phyloP scores from a whole-genome alignment of 2,113 vertebrate species.

The Gorilla gorilla region DNA sequence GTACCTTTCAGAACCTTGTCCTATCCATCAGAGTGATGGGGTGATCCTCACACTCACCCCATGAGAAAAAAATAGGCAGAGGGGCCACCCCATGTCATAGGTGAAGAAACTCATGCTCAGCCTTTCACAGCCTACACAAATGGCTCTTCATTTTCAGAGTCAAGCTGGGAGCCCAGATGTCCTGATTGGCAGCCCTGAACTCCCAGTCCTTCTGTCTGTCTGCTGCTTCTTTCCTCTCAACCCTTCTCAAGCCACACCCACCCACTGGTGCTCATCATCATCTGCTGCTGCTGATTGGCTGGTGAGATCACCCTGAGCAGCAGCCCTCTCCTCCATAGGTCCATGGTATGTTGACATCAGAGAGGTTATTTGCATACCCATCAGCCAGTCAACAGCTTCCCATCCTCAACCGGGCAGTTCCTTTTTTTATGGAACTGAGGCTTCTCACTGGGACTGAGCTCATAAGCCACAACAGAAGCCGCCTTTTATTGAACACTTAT shows the following conservation, averaged over 20 bases:
- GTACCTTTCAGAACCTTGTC: not conserved
- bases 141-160: not conserved
- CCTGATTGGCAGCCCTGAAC: not conserved
- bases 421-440: not conserved
- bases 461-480: accelerated
- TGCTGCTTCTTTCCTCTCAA: not conserved
- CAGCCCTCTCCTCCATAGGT: not conserved
- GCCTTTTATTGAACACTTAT: not conserved
- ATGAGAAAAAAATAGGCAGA: not conserved
- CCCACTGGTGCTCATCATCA: not conserved
- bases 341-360: not conserved
- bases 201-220: not conserved
- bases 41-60: not conserved
- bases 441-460: not conserved
- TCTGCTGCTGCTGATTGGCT: not conserved
- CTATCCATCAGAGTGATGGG: no score
- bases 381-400: not conserved
- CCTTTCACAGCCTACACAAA: not conserved
- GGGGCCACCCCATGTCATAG: not conserved
- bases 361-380: not conserved
- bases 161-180: not conserved
- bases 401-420: not conserved
- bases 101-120: not conserved
- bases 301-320: not conserved
- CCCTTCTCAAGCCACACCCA: not conserved